Base-by-base conservation (phyloP, 2,888 invertebrate genomes). In the Troglohyphantes excavatus region DNA sequence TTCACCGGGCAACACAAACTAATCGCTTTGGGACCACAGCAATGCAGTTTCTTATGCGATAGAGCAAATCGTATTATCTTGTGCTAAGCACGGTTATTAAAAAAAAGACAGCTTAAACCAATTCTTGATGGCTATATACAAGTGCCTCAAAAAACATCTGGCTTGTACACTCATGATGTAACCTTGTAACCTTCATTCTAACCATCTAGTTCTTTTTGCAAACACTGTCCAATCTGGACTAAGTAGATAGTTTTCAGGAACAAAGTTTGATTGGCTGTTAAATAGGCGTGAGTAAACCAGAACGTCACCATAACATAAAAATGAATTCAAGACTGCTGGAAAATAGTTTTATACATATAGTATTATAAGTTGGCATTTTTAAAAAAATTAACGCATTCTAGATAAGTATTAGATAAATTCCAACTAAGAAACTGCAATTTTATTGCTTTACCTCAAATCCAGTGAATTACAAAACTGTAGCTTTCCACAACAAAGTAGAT, bases 1-100 rank as follows among this genome's bases (percentile, higher is more conserved):
- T 81, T 88, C 88, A 88, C 88, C 88, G 88, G 88, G 88, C 81
- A 75, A 82, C 88, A 88, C 82, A 88, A 88, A 88, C 75, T 70
- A 73, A 39, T 88, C 21, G 21, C 72, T 29, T 75, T 43, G 46
- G 46, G 67, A 82, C 59, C 61, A 61, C 29, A 70, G 53, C 70
- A 29, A 70, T 82, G 82, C 23, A 82, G 21, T 26, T 70, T 46
- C 23, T 72, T 46, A 81, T 26, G n/a, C 43, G 29, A 68, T 53
- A 81, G 79, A 81, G 79, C 29, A 68, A 68, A 81, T n/a, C 33
- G 33, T 26, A 29, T 75, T 59, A 75, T 26, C 13, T 65, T 83
- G 83, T 73, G 83, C 83, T 73, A 83, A 59, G 83, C 83, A 83
- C 83, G 73, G n/a, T 39, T 82, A 26, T 81, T 39, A 79, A 53